These are phyloP conservation scores for Fukomys damarensis DNA, from an alignment of 2,113 vertebrate species.

Conservation along the genomic window DNA sequence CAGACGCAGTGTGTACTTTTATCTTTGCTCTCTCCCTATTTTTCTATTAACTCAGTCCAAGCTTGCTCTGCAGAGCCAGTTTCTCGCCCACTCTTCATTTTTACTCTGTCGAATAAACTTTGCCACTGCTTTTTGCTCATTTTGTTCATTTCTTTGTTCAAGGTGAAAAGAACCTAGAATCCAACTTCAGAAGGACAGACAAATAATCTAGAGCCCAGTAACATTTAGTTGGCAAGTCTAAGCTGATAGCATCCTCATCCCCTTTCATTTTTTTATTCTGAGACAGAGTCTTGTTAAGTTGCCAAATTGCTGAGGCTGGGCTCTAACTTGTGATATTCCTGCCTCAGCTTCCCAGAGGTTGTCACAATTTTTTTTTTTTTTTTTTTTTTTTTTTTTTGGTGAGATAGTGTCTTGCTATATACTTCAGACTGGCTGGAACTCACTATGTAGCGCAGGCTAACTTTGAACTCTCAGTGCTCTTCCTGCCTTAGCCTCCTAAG, in stretches of 20 bases:
- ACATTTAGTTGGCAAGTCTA: neutral
- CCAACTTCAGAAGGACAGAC: neutral
- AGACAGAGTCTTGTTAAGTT: neutral
- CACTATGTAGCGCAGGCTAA: neutral
- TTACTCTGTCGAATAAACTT: neutral
- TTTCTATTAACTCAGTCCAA: too few species aligned
- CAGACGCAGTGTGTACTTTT: neutral
- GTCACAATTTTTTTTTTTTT: neutral
- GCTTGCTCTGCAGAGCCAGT: neutral
- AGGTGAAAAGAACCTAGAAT: neutral
- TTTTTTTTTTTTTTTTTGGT: too few species aligned
- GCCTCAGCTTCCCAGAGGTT: neutral
- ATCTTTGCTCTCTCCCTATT: neutral
- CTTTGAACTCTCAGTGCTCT: neutral
- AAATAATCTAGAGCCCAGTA: neutral
- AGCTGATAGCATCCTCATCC: neutral
- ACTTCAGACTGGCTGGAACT: neutral
- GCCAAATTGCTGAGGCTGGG: neutral
- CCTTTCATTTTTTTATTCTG: neutral
- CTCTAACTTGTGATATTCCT: neutral
- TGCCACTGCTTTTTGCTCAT: neutral
- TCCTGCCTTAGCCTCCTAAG: neutral
- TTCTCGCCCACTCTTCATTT: neutral
- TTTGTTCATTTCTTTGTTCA: neutral
- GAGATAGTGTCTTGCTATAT: neutral